A percentile compares a stretch with the other conserved stretches of the same genome.
Conservation (phyloP, 2,797 vertebrate genomes). For the Potorous gilbertii region DNA sequence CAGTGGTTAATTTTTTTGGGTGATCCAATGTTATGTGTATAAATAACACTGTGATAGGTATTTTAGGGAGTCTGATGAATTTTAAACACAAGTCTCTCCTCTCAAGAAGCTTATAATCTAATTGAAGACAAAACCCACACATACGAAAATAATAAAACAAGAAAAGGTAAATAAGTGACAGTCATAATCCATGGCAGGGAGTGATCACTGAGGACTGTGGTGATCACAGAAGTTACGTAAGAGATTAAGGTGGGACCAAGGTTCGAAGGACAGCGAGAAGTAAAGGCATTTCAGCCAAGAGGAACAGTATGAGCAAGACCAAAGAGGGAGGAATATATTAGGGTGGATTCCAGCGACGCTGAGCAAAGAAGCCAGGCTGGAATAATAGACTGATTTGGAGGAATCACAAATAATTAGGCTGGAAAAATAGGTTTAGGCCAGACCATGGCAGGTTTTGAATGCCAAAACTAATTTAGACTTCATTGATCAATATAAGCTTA, state of each 20-base stretch:
- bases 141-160: slow-evolving; percentile 32
- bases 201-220: background rate
- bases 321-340: background rate
- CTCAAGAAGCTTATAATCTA: slow-evolving; percentile 8
- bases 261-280: background rate
- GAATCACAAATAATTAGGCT: slow-evolving; percentile 5
- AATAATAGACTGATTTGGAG: background rate
- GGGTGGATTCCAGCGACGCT: background rate
- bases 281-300: background rate
- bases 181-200: background rate
- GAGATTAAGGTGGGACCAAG: background rate
- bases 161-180: background rate
- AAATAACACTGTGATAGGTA: background rate
- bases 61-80: background rate
- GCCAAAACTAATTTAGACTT: slow-evolving; percentile 25
- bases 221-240: slow-evolving; percentile 18
- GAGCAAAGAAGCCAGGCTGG: background rate
- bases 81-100: background rate
- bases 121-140: slow-evolving; percentile 3
- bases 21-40: background rate
- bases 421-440: background rate
- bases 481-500: slow-evolving; percentile 21
- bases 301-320: slow-evolving; percentile 11
- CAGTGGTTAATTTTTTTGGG: background rate
- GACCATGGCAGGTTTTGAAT: slow-evolving; percentile 25